Conservation (phyloP, 1,140 invertebrate genomes). For the Dufourea novaeangliae region DNA sequence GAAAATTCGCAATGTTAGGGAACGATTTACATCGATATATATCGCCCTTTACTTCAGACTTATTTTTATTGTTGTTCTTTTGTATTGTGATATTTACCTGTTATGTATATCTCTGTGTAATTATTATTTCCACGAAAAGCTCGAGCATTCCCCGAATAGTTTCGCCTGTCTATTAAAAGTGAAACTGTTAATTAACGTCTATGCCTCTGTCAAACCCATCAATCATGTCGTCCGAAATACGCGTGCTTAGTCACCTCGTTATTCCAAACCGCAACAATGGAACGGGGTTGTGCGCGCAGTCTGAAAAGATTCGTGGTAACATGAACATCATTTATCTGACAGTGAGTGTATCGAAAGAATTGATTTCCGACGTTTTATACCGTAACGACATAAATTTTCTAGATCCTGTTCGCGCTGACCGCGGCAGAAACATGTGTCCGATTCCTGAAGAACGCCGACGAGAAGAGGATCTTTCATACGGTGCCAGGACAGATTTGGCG, state of each 20-base stretch:
- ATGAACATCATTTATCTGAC: constrained; percentile 28
- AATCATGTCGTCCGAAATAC: constrained; percentile 25
- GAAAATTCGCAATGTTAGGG: too few relatives aligned
- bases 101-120: too few relatives aligned
- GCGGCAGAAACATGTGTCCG: constrained; percentile 44
- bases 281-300: not conserved
- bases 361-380: not conserved
- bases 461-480: not conserved
- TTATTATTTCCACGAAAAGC: too few relatives aligned
- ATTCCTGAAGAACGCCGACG: constrained; percentile 38
- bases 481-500: constrained; percentile 42
- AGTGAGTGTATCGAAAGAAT: constrained; percentile 9
- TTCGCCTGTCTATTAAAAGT: not conserved
- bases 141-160: not conserved
- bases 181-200: not conserved
- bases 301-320: not conserved
- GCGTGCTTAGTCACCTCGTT: constrained; percentile 9
- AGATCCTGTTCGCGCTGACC: constrained; percentile 27
- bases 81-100: too few relatives aligned
- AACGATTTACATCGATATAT: too few relatives aligned
- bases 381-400: not conserved
- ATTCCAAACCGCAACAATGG: not conserved
- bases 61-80: too few relatives aligned
- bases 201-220: constrained; percentile 19
- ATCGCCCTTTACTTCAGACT: too few relatives aligned